Conservation (phyloP, 23 tunicate genomes). For the Halocynthia roretzi region DNA sequence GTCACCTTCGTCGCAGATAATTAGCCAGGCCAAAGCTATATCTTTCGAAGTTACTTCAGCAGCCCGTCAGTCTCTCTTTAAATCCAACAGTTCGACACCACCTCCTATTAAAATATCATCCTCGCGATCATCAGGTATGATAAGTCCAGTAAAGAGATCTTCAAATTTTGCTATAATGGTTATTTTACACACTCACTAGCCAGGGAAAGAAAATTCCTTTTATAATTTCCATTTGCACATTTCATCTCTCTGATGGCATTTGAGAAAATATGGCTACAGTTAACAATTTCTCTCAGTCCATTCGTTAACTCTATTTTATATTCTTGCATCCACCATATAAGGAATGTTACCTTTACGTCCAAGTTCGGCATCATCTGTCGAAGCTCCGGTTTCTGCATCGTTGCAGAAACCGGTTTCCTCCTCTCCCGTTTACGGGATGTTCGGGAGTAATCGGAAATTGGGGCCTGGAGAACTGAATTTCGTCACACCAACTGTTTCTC, state of each 20-base stretch:
- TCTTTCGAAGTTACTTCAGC: background rate
- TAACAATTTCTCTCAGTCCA: too few relatives aligned
- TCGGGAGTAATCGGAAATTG: slow-evolving; percentile 1
- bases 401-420: slow-evolving; percentile 11
- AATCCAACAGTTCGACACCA: background rate
- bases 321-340: too few relatives aligned
- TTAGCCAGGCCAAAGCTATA: background rate
- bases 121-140: background rate
- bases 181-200: too few relatives aligned
- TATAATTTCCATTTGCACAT: too few relatives aligned
- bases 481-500: slow-evolving; percentile 12
- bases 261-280: too few relatives aligned
- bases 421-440: slow-evolving; percentile 2
- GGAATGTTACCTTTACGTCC: slow-evolving; percentile 1
- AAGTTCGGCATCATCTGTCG: slow-evolving; percentile 20
- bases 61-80: background rate
- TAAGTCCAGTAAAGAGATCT: too few relatives aligned
- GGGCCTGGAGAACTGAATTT: background rate
- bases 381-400: background rate
- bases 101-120: slow-evolving; percentile 10
- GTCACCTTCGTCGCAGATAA: slow-evolving; percentile 15
- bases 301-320: too few relatives aligned
- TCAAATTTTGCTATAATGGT: too few relatives aligned
- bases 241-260: too few relatives aligned
- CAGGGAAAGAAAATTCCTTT: too few relatives aligned